Evolutionary conservation across 2,888 invertebrate genomes (phyloP).

Genomic region (Shargacucullia verbasci): DNA sequence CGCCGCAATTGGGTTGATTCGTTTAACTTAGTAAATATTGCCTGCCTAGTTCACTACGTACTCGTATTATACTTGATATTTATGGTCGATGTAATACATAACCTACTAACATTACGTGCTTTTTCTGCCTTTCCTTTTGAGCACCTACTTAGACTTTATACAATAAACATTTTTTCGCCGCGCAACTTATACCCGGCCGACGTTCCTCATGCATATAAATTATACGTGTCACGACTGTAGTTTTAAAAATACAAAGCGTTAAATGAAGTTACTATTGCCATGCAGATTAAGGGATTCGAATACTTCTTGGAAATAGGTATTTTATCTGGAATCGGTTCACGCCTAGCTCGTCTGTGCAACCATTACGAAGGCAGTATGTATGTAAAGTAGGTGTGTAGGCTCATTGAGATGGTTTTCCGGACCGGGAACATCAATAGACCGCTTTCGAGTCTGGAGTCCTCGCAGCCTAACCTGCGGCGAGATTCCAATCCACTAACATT

Average conservation of each 20-base stretch:
- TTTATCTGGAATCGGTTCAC: constrained; percentile 73
- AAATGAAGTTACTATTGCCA: constrained; percentile 59
- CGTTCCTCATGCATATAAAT: constrained; percentile 32
- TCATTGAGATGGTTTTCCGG: constrained; percentile 65
- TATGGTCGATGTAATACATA: constrained; percentile 28
- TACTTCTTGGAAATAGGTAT: constrained; percentile 61
- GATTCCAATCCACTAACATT: constrained; percentile 58
- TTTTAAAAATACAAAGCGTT: constrained; percentile 50
- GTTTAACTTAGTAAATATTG: constrained; percentile 55
- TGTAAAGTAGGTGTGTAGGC: constrained; percentile 66
- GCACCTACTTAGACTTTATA: constrained; percentile 29
- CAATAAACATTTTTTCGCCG: constrained; percentile 37
- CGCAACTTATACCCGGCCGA: constrained; percentile 20
- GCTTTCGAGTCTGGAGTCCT: constrained; percentile 55
- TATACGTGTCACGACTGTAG: constrained; percentile 29
- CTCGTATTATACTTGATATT: constrained; percentile 40
- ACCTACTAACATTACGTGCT: constrained; percentile 30
- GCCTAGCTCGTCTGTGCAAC: constrained; percentile 68
- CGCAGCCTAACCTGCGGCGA: constrained; percentile 54
- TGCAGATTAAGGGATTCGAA: constrained; percentile 66
- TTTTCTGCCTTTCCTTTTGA: constrained; percentile 30
- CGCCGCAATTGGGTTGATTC: constrained; percentile 54
- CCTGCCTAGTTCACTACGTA: constrained; percentile 37
- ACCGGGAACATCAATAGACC: constrained; percentile 61
- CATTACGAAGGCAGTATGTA: constrained; percentile 72